Conservation (phyloP, 2,888 invertebrate species). For the Chymomyza caudatula region DNA sequence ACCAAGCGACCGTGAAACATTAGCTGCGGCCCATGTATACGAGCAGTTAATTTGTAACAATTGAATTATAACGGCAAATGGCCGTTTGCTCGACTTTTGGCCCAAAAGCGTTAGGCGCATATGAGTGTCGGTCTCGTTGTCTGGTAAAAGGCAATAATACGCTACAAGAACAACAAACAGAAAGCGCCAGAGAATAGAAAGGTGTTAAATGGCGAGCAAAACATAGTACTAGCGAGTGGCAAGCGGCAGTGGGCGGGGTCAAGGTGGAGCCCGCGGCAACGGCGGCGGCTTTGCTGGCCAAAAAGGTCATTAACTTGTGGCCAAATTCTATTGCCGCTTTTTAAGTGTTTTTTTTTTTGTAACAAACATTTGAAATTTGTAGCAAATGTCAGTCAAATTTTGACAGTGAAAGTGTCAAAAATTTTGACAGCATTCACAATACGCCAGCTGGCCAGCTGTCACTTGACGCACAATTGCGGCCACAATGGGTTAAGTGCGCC, state of each 20-base stretch:
- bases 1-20: conserved; percentile 66
- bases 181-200: conserved; percentile 55
- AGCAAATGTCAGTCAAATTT: conserved; percentile 30
- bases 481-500: conserved; percentile 46
- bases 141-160: conserved; percentile 46
- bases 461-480: conserved; percentile 3
- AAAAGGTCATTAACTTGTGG: conserved; percentile 60
- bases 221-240: conserved; percentile 3
- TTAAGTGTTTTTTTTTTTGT: background rate
- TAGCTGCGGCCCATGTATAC: conserved; percentile 44
- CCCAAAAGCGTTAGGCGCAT: conserved; percentile 14
- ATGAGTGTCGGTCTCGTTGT: conserved; percentile 4
- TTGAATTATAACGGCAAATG: conserved; percentile 60
- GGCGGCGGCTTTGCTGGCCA: conserved; percentile 13
- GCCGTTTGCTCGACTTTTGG: conserved; percentile 7
- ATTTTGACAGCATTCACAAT: conserved; percentile 19
- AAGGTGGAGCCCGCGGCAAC: background rate
- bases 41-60: conserved; percentile 63
- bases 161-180: conserved; percentile 2
- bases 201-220: conserved; percentile 64
- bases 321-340: conserved; percentile 22
- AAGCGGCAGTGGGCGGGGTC: background rate
- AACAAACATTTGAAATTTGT: background rate
- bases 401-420: conserved; percentile 57
- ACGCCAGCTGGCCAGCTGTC: conserved; percentile 31